These are phyloP conservation scores for Poecilia wingei DNA, from an alignment of 2,797 vertebrate genomes.

Conservation along the genomic window DNA sequence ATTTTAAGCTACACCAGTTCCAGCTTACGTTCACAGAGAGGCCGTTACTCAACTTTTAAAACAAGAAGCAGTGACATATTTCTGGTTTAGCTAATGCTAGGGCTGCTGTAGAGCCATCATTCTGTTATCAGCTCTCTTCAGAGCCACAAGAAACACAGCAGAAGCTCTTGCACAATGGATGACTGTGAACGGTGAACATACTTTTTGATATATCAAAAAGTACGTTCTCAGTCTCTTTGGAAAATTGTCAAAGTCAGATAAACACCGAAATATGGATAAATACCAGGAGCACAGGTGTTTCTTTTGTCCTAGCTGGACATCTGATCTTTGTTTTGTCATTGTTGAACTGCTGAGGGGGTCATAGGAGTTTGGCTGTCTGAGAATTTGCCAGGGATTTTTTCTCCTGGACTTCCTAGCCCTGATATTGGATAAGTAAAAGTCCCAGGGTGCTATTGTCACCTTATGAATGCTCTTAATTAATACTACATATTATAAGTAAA, in stretches of 20 bases:
- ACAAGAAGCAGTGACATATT: conserved; percentile 24
- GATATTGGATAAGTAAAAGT: neutral
- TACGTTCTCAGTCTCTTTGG: neutral
- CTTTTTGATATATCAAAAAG: neutral
- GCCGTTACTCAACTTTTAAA: conserved; percentile 35
- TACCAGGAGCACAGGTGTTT: neutral
- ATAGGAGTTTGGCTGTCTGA: neutral
- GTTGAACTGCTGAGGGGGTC: neutral
- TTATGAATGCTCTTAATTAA: neutral
- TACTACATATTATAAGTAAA: neutral
- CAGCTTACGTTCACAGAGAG: conserved; percentile 26
- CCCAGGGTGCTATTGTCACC: neutral
- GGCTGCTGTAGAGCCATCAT: too few relatives aligned
- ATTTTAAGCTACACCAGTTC: neutral
- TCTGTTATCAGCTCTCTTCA: neutral
- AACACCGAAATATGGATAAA: too few relatives aligned
- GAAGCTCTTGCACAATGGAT: neutral
- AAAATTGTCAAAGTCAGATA: neutral
- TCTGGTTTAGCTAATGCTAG: conserved; percentile 27
- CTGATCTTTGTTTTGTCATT: neutral
- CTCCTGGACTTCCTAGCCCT: neutral
- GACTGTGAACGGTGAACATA: too few relatives aligned
- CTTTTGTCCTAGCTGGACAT: neutral
- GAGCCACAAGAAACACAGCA: neutral
- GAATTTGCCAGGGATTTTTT: neutral